Evolutionary conservation across 2,888 invertebrate species (phyloP), one percentile per base, ranked within the genome.

Genomic region (Philereme transversata): DNA sequence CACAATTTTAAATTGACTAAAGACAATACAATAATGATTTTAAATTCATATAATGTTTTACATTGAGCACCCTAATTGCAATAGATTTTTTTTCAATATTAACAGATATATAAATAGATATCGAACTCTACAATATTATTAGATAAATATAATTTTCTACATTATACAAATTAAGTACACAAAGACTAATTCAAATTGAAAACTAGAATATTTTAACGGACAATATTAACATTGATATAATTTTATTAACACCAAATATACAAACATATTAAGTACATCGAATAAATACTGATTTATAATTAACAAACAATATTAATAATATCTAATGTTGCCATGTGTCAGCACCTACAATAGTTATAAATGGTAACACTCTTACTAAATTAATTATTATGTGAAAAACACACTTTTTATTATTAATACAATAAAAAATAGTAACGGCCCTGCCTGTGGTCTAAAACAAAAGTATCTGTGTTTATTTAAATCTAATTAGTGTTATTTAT

Each of bases 351-450:
- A 51, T 58, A 59, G 62, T 62, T 55, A 62, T 9, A 65, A 64
- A 68, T 75, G 76, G 74, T 77, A 77, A 76, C 76, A 70, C 57
- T 67, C 51, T 67, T 70, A 52, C 53, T 53, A 50, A 58, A 72
- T 7, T 45, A 44, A 44, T 41, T 41, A 41, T 38, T 38, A 38
- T 43, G 43, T n/a, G 43, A 43, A 43, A 43, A 43, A 43, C 9
- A n/a, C 43, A 4, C 9, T 4, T n/a, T n/a, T 43, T 4, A 8
- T n/a, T 43, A 43, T n/a, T 9, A 4, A 9, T 43, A n/a, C n/a
- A 4, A n/a, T 2, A 22, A 22, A 22, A 22, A 22, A 22, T 22
- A 22, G 22, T 3, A 22, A 22, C 22, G 22, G 22, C 22, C 22
- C 22, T 22, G 22, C 22, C 22, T 22, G 22, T 22, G 22, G 3